These are phyloP conservation scores for Sepioteuthis lessoniana DNA, from an alignment of 2,888 invertebrate genomes.

Conservation along the genomic window DNA sequence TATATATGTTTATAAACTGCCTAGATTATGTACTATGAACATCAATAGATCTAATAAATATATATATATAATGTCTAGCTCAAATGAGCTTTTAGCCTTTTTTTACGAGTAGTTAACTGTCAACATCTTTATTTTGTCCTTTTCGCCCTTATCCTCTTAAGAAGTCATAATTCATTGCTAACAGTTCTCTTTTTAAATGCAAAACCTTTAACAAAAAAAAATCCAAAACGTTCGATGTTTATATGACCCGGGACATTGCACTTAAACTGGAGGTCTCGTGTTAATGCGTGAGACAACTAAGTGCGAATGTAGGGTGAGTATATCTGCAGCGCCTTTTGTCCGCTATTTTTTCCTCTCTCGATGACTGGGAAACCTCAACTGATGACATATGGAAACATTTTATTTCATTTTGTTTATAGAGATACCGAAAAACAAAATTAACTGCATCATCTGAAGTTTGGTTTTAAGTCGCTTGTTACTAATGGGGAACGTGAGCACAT, in stretches of 20 bases:
- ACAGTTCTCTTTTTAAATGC: neutral
- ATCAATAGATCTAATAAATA: too few species aligned
- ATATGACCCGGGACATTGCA: neutral
- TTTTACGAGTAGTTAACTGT: neutral
- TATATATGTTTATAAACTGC: too few species aligned
- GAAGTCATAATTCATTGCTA: neutral
- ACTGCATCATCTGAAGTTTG: neutral
- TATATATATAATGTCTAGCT: neutral
- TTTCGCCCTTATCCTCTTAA: too few species aligned
- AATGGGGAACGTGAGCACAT: neutral
- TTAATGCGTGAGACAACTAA: neutral
- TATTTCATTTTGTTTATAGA: neutral
- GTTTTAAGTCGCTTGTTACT: neutral
- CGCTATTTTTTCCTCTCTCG: neutral
- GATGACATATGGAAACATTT: conserved; percentile 10
- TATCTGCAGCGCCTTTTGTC: neutral
- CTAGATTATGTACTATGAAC: too few species aligned
- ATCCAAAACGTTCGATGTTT: neutral
- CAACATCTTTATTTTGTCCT: too few species aligned
- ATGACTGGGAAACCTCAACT: neutral
- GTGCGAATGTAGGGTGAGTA: neutral
- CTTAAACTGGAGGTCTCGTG: neutral
- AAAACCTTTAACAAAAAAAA: neutral
- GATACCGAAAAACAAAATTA: neutral
- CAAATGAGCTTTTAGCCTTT: neutral